Percentiles rank a stretch among this genome's conserved stretches.
These are phyloP conservation scores for Venustoraphidia nigricollis DNA, from an alignment of 2,888 invertebrate species.

Conservation along the genomic window DNA sequence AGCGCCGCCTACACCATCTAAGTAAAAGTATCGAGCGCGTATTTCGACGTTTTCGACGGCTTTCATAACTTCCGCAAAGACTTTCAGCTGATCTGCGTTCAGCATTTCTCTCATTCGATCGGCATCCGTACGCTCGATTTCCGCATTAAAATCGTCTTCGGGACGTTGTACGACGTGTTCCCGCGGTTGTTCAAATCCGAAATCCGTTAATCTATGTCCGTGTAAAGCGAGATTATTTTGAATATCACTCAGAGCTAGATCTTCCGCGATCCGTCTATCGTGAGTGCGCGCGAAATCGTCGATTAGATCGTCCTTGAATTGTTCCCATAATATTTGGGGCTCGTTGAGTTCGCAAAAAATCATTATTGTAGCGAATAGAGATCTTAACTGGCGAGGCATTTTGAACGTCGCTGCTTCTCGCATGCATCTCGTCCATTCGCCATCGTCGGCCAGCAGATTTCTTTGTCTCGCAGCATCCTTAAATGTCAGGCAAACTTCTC, in stretches of 20 bases:
- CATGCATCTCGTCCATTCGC: slow-evolving; percentile 15
- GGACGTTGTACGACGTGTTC: too few species aligned
- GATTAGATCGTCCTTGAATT: too few species aligned
- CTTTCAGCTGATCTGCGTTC: too few species aligned
- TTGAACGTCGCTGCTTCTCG: slow-evolving; percentile 14
- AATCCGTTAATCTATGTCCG: too few species aligned
- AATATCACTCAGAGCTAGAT: not conserved
- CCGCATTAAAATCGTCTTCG: too few species aligned
- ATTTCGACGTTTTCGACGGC: too few species aligned
- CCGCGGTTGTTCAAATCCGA: too few species aligned
- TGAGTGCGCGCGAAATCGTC: slow-evolving; percentile 10
- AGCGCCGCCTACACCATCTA: too few species aligned
- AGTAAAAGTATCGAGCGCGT: slow-evolving; percentile 7
- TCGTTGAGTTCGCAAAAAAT: slow-evolving; percentile 13
- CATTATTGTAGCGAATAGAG: slow-evolving; percentile 18
- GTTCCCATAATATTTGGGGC: slow-evolving; percentile 14
- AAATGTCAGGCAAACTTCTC: slow-evolving; percentile 15
- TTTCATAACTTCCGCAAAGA: too few species aligned
- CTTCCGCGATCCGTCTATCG: not conserved
- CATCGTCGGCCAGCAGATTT: slow-evolving; percentile 18
- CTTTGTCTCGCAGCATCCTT: slow-evolving; percentile 7
- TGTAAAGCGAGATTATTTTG: not conserved
- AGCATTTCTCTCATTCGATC: too few species aligned
- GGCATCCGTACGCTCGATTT: too few species aligned
- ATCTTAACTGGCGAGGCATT: too few species aligned